Conservation (phyloP, 1,140 invertebrate genomes). For the Drosophila burlai region DNA sequence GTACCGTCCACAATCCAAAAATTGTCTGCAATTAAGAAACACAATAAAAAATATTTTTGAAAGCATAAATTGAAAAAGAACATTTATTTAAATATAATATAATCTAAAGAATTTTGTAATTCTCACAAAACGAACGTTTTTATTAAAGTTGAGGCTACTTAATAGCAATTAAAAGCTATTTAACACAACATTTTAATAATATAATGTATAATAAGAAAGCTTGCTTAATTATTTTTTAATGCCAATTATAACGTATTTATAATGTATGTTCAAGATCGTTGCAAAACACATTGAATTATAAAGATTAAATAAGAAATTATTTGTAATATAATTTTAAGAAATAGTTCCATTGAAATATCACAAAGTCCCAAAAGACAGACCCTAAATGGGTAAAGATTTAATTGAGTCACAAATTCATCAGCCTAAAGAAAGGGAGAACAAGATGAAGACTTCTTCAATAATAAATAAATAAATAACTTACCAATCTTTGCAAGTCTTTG, state of each 20-base stretch:
- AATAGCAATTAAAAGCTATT: background rate
- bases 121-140: background rate
- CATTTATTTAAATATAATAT: background rate
- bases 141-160: background rate
- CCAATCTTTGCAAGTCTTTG: conserved; percentile 1
- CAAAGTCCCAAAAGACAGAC: conserved; percentile 5
- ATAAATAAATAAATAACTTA: background rate
- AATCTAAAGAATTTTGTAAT: background rate
- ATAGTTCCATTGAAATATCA: conserved; percentile 6
- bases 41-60: too few relatives aligned
- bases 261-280: background rate
- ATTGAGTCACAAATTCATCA: background rate
- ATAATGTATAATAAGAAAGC: background rate
- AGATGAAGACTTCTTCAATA: background rate
- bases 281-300: background rate
- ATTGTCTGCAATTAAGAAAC: background rate
- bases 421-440: background rate
- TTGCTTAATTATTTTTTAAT: background rate
- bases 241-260: background rate
- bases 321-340: background rate
- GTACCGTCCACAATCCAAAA: background rate
- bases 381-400: conserved; percentile 4
- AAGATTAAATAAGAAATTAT: background rate
- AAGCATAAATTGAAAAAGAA: too few relatives aligned
- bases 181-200: background rate